Evolutionary conservation across 53 echinoderm and acorn worm genomes (phyloP), one percentile per base, ranked within the genome.

Genomic region (Crossaster papposus): DNA sequence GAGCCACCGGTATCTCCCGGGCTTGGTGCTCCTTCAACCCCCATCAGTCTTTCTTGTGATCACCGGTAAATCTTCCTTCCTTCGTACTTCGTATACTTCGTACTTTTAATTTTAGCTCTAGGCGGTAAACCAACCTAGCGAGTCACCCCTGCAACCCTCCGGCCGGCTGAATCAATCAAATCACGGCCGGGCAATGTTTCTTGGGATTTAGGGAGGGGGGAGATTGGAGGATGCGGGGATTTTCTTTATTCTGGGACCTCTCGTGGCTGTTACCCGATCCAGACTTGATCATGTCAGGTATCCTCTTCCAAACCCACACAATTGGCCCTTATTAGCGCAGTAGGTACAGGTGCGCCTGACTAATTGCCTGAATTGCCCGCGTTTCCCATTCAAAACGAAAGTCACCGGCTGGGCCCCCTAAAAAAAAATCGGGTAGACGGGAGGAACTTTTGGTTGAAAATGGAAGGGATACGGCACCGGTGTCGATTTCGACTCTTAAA

Each of bases 281-380:
- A 18, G 37, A 13, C 83, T 83, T 83, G 63, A 83, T 83, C 64
- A 83, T 44, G 37, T 38, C 70, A 83, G 83, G 83, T 83, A 83
- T 83, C 83, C 83, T 83, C 83, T 83, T 83, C 33, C 83, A 70
- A 51, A 28, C 3, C 70, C 38, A 44, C 83, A 83, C 83, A 83
- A 83, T 83, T 68, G 83, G 36, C n/a, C 26, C 83, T 83, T 70
- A 65, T 28, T 65, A 38, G 65, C 68, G 38, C 83, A 83, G 83
- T 83, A 24, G 83, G 83, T 83, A 83, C 83, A 83, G 83, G 83
- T 83, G 83, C 54, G 68, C 83, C 51, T 14, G 3, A 5, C 9
- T 83, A 65, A 83, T 83, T 83, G 83, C 83, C 68, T 83, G 34
- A 24, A 83, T 83, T 83, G 83, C 36, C 83, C 83, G 24, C 65